Conservation (phyloP, 2,888 invertebrate genomes). For the Thysanoteuthis rhombus region DNA sequence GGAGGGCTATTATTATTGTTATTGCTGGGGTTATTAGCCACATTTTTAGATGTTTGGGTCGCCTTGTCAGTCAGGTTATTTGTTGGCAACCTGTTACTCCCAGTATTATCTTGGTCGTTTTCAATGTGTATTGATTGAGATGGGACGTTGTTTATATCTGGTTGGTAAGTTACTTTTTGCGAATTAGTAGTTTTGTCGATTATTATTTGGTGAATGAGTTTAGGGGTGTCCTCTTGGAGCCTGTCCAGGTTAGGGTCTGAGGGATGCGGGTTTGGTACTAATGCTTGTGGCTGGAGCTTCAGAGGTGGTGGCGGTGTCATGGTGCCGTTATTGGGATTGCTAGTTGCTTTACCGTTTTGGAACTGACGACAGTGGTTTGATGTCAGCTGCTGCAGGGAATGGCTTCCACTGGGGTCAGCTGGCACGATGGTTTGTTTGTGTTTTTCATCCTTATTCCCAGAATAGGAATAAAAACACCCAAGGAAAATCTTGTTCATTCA, state of each 20-base stretch:
- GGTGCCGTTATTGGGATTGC: background rate
- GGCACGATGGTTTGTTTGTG: background rate
- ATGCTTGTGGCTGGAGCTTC: background rate
- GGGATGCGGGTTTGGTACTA: background rate
- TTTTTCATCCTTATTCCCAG: background rate
- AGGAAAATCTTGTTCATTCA: background rate
- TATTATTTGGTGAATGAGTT: background rate
- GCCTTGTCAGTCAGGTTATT: constrained; percentile 1
- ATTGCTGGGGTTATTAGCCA: background rate
- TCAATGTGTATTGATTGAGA: no score
- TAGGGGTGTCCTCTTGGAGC: constrained; percentile 17
- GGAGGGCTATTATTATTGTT: background rate
- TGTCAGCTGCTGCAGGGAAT: background rate
- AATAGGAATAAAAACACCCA: background rate
- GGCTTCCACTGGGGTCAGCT: background rate
- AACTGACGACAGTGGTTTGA: background rate
- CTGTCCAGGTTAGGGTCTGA: constrained; percentile 15
- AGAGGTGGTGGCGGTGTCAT: background rate
- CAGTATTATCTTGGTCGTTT: background rate
- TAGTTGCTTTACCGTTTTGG: background rate
- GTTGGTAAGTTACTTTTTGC: background rate
- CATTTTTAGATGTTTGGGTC: background rate
- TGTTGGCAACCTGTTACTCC: background rate
- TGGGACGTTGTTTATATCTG: no score
- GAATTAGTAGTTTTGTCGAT: constrained; percentile 1